Evolutionary conservation across 2,888 invertebrate species (phyloP), one percentile per base, ranked within the genome.

Genomic region (Nebria salina): DNA sequence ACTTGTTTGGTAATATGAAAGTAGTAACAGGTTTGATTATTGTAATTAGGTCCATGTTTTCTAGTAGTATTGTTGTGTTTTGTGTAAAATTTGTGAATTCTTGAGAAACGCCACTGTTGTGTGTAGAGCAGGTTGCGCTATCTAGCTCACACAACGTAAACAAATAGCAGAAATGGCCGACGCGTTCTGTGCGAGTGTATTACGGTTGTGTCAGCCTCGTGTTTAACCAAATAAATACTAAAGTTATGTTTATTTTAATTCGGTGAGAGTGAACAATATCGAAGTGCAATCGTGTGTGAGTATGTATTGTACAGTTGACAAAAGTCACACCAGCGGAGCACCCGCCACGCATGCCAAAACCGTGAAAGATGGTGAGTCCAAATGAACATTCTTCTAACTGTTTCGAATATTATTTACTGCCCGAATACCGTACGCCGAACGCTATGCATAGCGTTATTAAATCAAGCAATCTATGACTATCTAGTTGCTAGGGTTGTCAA

Each of bases 221-320:
- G 76, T 81, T 66, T 82, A 82, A 77, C 83, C 54, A 84, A 84
- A 81, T 76, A 81, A 81, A 81, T 81, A 81, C 42, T 11, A 73
- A 81, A 87, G 89, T 87, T 87, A 90, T 90, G 90, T 86, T 89
- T 90, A 91, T 91, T 90, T 90, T 90, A 89, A 88, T 88, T 91
- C 91, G 92, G 91, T 92, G 92, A 92, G 90, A 90, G 89, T 91
- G 89, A 89, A 89, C 89, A 87, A 86, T 87, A 85, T 85, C 85
- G 74, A 82, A 87, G 86, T 85, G 86, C 83, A 84, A 87, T 85
- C 85, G 86, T 87, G 86, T 86, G 86, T 87, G 87, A 90, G 91
- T 87, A 94, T 94, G 94, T 93, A 94, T 90, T 93, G 93, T 91
- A 93, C 94, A 89, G 92, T 92, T 91, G 93, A 93, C 91, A 93